Conservation (phyloP, 2,888 invertebrate genomes). For the Plagodis pulveraria region DNA sequence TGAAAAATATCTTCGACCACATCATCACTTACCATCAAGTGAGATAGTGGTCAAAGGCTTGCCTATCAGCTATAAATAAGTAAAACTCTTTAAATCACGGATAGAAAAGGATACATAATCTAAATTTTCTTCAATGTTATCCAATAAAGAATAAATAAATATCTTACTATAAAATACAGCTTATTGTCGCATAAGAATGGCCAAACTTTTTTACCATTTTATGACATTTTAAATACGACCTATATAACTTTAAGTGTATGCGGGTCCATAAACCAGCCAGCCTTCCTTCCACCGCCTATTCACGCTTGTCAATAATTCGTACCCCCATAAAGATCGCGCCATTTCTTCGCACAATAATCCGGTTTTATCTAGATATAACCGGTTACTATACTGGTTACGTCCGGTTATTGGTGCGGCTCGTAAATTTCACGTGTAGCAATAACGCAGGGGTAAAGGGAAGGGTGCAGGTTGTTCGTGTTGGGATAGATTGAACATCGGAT, state of each 20-base stretch:
- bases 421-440: conserved; percentile 75
- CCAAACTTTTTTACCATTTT: conserved; percentile 15
- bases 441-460: conserved; percentile 50
- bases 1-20: too few species aligned
- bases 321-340: conserved; percentile 28
- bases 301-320: conserved; percentile 28
- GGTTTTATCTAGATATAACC: conserved; percentile 64
- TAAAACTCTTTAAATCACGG: too few species aligned
- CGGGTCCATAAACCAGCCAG: conserved; percentile 25
- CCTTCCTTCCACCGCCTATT: conserved; percentile 21
- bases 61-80: too few species aligned
- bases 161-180: too few species aligned
- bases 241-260: conserved; percentile 24
- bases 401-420: conserved; percentile 48
- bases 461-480: conserved; percentile 57
- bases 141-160: too few species aligned
- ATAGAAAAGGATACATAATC: too few species aligned
- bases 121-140: too few species aligned
- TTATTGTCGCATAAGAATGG: not conserved
- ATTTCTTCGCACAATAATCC: conserved; percentile 49
- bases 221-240: conserved; percentile 24
- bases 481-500: conserved; percentile 62
- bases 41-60: too few species aligned
- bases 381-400: conserved; percentile 53
- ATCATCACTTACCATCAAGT: too few species aligned